These are phyloP conservation scores for Oreochromis grahami DNA, from an alignment of 2,797 vertebrate genomes.

Conservation along the genomic window DNA sequence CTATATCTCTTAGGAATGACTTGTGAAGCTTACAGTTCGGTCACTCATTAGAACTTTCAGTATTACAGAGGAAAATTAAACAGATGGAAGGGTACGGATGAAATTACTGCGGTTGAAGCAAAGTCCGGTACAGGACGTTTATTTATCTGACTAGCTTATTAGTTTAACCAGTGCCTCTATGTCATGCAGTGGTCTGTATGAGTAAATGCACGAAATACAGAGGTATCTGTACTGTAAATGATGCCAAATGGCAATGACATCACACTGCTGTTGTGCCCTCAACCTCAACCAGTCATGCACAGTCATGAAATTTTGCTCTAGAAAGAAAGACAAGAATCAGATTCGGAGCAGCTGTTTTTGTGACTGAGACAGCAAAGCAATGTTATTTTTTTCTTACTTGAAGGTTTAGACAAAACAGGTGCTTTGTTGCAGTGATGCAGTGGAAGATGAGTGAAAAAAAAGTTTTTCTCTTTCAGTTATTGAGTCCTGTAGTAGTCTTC, in stretches of 20 bases:
- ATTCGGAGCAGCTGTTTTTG: background rate
- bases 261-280: slow-evolving; percentile 2
- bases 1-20: background rate
- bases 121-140: background rate
- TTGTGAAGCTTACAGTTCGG: background rate
- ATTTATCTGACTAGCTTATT: slow-evolving; percentile 12
- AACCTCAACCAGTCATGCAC: background rate
- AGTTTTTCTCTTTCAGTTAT: background rate
- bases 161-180: background rate
- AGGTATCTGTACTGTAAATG: slow-evolving; percentile 3
- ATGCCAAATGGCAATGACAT: slow-evolving; percentile 16
- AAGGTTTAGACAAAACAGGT: background rate
- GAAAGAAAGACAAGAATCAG: background rate
- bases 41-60: background rate
- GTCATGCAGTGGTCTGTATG: background rate
- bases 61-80: background rate
- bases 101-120: background rate
- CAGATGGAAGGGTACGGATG: background rate
- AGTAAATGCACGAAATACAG: slow-evolving; percentile 11
- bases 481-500: background rate
- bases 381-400: background rate
- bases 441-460: background rate
- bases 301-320: background rate
- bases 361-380: background rate
- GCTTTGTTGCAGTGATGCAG: background rate